Percentiles rank a stretch among this genome's conserved stretches.
Evolutionary conservation across 2,888 invertebrate species (phyloP).

Genomic region (Noctua janthe): DNA sequence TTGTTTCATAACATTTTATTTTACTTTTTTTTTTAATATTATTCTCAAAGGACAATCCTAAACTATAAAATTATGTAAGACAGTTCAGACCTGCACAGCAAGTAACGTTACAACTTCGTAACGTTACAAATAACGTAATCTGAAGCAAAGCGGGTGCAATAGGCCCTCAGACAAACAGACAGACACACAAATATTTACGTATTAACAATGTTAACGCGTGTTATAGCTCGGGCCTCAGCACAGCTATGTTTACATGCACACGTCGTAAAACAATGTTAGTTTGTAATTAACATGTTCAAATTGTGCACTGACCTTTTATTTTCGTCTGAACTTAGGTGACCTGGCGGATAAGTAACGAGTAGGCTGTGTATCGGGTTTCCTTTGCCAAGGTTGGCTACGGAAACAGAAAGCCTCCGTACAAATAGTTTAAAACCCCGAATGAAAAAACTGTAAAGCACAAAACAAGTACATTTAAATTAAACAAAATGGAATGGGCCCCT

Average conservation of each 20-base stretch:
- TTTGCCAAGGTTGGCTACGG: constrained; percentile 1
- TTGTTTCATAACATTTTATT: too few species aligned
- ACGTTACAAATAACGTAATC: constrained; percentile 44
- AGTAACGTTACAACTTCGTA: constrained; percentile 29
- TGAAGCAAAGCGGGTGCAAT: constrained; percentile 65
- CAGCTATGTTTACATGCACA: constrained; percentile 62
- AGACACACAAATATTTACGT: constrained; percentile 72
- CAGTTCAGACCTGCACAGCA: not conserved
- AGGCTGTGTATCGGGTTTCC: constrained; percentile 36
- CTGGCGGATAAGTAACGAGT: constrained; percentile 38
- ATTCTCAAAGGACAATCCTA: constrained; percentile 3
- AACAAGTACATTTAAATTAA: too few species aligned
- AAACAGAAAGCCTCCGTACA: not conserved
- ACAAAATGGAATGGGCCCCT: too few species aligned
- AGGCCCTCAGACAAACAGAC: constrained; percentile 68
- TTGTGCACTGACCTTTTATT: constrained; percentile 63
- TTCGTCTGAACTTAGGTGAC: constrained; percentile 63
- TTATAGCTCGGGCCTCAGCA: constrained; percentile 61
- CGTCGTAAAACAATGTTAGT: constrained; percentile 70
- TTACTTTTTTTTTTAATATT: too few species aligned
- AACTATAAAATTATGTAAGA: not conserved
- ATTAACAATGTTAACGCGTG: constrained; percentile 67
- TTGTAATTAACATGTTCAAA: constrained; percentile 68
- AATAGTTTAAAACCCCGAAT: too few species aligned
- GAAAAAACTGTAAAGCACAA: too few species aligned